Evolutionary conservation across 2,113 vertebrate genomes (phyloP), one percentile per base, ranked within the genome.

Genomic region (Cygnus buccinator): DNA sequence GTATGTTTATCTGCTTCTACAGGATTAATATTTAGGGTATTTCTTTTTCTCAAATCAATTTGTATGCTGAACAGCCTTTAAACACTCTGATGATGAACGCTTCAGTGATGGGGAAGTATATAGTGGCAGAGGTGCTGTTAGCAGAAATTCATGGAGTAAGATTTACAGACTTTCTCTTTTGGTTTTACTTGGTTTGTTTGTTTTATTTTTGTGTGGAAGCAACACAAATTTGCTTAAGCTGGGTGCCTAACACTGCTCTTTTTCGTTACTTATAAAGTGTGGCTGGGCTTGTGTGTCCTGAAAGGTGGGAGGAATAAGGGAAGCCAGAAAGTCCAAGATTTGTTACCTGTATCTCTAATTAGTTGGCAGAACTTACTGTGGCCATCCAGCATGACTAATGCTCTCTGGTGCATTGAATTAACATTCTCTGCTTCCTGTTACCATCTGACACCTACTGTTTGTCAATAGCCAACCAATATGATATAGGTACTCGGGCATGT

Each of bases 31-130:
- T 86, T 25, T 10, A 26, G 79, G 50, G 41, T 50, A 12, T 75
- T 92, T 57, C 59, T 83, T 96, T 84, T 97, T 92, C 84, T 98
- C 54, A 95, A 95, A 79, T 52, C 81, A 13, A 84, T 93, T 97
- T 98, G 50, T 96, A 11, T 98, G 84, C 98, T 94, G 71, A 85
- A 44, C 98, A 99, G 98, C 98, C 58, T 85, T 98, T 94, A 98
- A 97, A 93, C 94, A 97, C 82, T 97, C 97, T 96, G 99, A 98
- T 84, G 98, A 98, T 90, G 97, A 97, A 5, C 97, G 91, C 72
- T 97, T 98, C 97, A 98, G 98, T 89, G 99, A 99, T 67, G 98
- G 97, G 78, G 98, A 98, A 94, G 94, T 91, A 9, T 97, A 96
- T 97, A 99, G 98, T 87, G 97, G 98, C 52, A 95, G 96, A 87